Evolutionary conservation across 2,888 invertebrate genomes (phyloP), one percentile per base, ranked within the genome.

Genomic region (Sericinus montela): DNA sequence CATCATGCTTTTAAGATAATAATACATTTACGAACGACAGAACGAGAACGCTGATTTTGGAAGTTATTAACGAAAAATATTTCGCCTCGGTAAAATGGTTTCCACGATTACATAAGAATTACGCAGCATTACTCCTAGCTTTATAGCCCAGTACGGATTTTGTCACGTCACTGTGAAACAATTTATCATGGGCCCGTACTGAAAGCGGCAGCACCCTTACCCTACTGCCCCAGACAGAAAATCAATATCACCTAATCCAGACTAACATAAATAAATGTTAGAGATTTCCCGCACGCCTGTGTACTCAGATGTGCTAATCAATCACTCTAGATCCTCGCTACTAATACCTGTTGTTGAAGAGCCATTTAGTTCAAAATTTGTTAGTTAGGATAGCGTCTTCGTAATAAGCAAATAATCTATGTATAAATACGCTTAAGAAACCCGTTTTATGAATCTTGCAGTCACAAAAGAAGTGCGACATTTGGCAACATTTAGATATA

Each of bases 211-310:
- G 58, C 64, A 60, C 67, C 67, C 64, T 64, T 70, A 63, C 63
- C 72, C 71, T 62, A 57, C 63, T 77, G 69, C 68, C 74, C 75
- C 63, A 72, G 72, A 72, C 68, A 68, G 59, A 62, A 72, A 80
- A 82, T 82, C 81, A 73, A 82, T 81, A 80, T 62, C 66, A 63
- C 65, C 41, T 50, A 50, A 50, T 50, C 49, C 45, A 29, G 44
- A n/a, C 45, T 35, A 50, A 50, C 45, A 36, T 50, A 45, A 50
- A 50, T 50, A 50, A 50, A 50, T 45, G 44, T 50, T 35, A 25
- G 36, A 45, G 66, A 63, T 67, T 65, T 60, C 62, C 59, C 51
- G 48, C 56, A 51, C 43, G 58, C 58, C 57, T 51, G 49, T 54
- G 48, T 53, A 55, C 40, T 50, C 46, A 48, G 56, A 52, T 52